Conservation (phyloP, 1,140 invertebrate species). For the Asobara japonica region DNA sequence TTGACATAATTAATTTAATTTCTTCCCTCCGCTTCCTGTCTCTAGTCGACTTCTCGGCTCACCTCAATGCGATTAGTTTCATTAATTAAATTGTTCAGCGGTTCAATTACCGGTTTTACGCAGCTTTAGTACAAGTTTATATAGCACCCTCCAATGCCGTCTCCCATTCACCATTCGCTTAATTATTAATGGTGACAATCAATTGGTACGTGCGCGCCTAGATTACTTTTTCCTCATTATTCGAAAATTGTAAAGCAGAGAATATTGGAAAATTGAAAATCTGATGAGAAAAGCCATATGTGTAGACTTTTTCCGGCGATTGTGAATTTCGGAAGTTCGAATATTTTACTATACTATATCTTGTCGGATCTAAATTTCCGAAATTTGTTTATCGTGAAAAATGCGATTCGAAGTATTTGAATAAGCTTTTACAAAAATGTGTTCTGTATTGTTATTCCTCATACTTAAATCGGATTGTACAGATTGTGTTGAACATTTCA, state of each 20-base stretch:
- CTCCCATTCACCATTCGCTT: not conserved
- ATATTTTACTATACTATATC: too few relatives aligned
- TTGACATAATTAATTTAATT: constrained; percentile 23
- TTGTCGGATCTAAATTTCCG: too few relatives aligned
- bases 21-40: not conserved
- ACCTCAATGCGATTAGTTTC: not conserved
- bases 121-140: not conserved
- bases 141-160: not conserved
- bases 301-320: not conserved
- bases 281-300: too few relatives aligned
- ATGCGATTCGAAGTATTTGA: too few relatives aligned
- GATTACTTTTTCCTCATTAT: constrained; percentile 11
- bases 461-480: too few relatives aligned
- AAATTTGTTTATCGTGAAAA: too few relatives aligned
- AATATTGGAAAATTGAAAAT: constrained; percentile 6
- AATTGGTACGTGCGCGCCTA: constrained; percentile 19
- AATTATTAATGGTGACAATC: constrained; percentile 19
- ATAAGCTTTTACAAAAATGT: too few relatives aligned
- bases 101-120: not conserved
- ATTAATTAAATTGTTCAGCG: not conserved
- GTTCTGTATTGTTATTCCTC: too few relatives aligned
- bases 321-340: not conserved
- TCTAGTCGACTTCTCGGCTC: not conserved
- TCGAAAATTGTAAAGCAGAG: constrained; percentile 14
- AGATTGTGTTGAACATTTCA: too few relatives aligned